Base-by-base conservation (phyloP, 2,797 vertebrate species). In the Lacerta bilineata region DNA sequence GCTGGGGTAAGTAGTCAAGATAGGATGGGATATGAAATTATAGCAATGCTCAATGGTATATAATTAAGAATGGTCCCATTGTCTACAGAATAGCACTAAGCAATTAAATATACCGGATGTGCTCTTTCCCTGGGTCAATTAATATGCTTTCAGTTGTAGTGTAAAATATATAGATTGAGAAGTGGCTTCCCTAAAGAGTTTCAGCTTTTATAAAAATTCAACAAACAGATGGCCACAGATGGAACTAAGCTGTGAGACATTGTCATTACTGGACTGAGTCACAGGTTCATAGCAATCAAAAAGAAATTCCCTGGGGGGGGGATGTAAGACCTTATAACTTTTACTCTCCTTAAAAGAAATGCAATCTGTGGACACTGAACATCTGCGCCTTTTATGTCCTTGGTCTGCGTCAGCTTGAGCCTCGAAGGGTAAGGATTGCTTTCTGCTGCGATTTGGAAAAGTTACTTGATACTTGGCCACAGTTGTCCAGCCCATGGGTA, bases 111-210 rank as follows among this genome's bases (percentile, higher is more conserved):
- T 68, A 66, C 1, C 59, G 15, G 41, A 80, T 89, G 23, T 84
- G n/a, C 50, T 50, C 91, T 66, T 27, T 81, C 6, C 4, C 17
- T n/a, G 82, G 55, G 87, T 87, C 88, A 87, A n/a, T 86, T 80
- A 88, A 61, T 88, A 82, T 84, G 20, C 5, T 83, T 85, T 83
- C 55, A 90, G 71, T 85, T 81, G 9, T 68, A 83, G 59, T 64
- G 39, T 8, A 8, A 69, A 82, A 91, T 84, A 92, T 89, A 78
- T 84, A 80, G 88, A 29, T 87, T 86, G 90, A 50, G 25, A 92
- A 89, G 68, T 0, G 39, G 27, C 79, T 91, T 91, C 29, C 79
- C n/a, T 9, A 68, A 87, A 83, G 27, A 29, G 83, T 86, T 89
- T 41, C 91, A 89, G 84, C 83, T 86, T 91, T 68, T 36, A 18